A percentile compares a stretch with the other conserved stretches of the same genome.
phyloP scores from a whole-genome alignment of 2,797 vertebrate genomes.

The Hafferia zeledoni region DNA sequence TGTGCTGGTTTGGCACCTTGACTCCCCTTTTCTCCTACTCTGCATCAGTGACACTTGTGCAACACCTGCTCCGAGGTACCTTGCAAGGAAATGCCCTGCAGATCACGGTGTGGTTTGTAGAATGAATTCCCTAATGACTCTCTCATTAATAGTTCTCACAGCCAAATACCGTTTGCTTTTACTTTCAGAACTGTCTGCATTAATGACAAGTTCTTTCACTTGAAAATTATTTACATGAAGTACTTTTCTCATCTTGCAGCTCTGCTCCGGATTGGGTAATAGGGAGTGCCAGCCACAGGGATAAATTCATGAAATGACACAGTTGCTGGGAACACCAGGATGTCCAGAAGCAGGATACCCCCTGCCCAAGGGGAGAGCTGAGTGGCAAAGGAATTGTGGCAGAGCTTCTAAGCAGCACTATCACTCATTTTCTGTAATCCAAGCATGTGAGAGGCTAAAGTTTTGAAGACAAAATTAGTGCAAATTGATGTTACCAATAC shows the following conservation, averaged over 20 bases:
- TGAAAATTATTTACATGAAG: background rate
- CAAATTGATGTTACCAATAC: background rate
- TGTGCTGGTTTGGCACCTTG: fast-evolving
- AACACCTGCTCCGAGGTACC: background rate
- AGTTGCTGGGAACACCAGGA: fast-evolving
- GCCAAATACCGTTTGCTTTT: constrained; percentile 38
- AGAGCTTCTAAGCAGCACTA: background rate
- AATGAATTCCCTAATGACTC: background rate
- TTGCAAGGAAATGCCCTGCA: background rate
- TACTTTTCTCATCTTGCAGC: background rate
- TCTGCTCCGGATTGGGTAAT: background rate
- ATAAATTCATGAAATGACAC: background rate
- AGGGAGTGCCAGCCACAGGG: background rate
- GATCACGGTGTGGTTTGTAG: background rate
- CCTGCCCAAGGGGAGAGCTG: background rate
- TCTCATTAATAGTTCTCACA: constrained; percentile 11
- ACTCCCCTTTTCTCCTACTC: background rate
- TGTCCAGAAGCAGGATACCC: background rate
- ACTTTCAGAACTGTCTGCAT: constrained; percentile 18
- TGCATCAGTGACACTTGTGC: background rate
- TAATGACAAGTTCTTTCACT: background rate
- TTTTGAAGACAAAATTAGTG: background rate
- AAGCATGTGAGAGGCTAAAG: background rate
- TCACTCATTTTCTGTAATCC: background rate
- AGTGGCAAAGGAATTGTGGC: fast-evolving